Conservation (phyloP, 2,888 invertebrate genomes). For the Drosophila pseudotakahashii region DNA sequence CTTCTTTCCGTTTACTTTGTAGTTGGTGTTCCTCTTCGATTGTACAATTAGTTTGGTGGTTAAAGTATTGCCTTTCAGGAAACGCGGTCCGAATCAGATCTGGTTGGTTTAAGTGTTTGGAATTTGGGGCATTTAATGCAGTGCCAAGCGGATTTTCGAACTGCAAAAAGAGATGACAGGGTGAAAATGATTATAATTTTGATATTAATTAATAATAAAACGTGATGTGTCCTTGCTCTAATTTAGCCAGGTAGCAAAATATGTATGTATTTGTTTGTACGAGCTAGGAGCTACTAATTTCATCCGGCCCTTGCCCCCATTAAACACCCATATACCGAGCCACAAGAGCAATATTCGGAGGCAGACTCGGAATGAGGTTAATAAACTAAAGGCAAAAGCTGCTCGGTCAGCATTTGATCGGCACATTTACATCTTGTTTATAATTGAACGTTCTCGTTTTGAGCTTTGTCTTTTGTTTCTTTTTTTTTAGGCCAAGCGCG, state of each 20-base stretch:
- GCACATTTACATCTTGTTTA: constrained; percentile 71
- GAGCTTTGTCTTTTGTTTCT: constrained; percentile 12
- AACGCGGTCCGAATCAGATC: constrained; percentile 29
- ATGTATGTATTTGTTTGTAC: too few species aligned
- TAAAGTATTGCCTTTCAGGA: constrained; percentile 32
- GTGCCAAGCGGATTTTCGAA: constrained; percentile 34
- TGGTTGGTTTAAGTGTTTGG: constrained; percentile 42
- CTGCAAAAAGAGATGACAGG: constrained; percentile 47
- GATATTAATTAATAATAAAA: not conserved
- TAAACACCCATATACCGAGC: not conserved
- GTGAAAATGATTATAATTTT: constrained; percentile 11
- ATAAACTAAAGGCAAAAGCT: constrained; percentile 62
- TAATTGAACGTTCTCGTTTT: constrained; percentile 50
- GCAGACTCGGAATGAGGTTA: constrained; percentile 58
- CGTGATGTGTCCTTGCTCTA: too few species aligned
- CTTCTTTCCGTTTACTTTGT: constrained; percentile 16
- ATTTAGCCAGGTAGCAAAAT: too few species aligned
- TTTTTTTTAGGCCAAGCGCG: constrained; percentile 26
- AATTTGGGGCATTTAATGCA: constrained; percentile 33
- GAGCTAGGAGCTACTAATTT: too few species aligned
- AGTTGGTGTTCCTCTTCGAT: constrained; percentile 19
- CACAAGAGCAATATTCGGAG: not conserved
- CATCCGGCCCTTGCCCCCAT: too few species aligned
- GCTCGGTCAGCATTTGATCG: constrained; percentile 61
- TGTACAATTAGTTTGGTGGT: constrained; percentile 48